Conservation (phyloP, 2,797 vertebrate genomes). For the Anableps anableps region DNA sequence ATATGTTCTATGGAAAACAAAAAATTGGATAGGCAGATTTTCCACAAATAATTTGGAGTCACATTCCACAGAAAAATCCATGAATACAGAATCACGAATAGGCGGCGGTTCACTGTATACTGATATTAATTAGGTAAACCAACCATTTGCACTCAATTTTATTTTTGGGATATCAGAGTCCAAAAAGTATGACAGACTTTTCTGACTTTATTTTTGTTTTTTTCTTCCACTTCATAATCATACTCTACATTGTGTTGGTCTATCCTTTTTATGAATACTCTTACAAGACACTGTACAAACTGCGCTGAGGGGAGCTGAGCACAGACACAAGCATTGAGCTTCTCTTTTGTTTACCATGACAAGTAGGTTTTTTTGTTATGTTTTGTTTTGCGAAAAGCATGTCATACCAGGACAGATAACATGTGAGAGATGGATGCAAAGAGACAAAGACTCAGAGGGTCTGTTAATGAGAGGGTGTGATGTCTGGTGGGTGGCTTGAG, state of each 20-base stretch:
- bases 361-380: neutral
- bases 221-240: neutral
- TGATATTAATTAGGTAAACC: too few species aligned
- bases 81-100: too few species aligned
- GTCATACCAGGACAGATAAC: constrained; percentile 17
- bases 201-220: neutral
- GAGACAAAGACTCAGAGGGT: constrained; percentile 33
- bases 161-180: neutral
- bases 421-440: constrained; percentile 26
- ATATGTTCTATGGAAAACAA: too few species aligned
- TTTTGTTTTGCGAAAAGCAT: constrained; percentile 24
- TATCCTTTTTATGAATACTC: neutral
- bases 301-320: constrained; percentile 30
- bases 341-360: constrained; percentile 9
- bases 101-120: too few species aligned
- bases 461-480: constrained; percentile 42
- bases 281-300: constrained; percentile 1
- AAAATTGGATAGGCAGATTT: too few species aligned
- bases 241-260: neutral
- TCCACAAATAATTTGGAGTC: too few species aligned
- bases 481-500: constrained; percentile 13
- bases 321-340: constrained; percentile 25
- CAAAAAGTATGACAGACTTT: neutral
- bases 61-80: too few species aligned
- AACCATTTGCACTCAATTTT: neutral